These are phyloP conservation scores for Philhelius pedissequus DNA, from an alignment of 2,888 invertebrate species.

Conservation along the genomic window DNA sequence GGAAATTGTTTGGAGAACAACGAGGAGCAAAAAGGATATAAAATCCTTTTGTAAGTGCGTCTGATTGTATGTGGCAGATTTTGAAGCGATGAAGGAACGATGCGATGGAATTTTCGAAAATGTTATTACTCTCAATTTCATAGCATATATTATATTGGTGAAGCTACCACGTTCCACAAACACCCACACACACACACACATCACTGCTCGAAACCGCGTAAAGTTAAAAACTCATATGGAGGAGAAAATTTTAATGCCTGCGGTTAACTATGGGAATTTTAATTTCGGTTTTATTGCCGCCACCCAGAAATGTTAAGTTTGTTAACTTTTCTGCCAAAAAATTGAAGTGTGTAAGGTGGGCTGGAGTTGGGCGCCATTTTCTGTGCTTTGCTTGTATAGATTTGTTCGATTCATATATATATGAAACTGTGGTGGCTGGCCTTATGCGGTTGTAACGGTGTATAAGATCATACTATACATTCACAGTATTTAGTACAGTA, in stretches of 20 bases:
- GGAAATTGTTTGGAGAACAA: slow-evolving; percentile 68
- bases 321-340: slow-evolving; percentile 65
- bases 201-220: slow-evolving; percentile 47
- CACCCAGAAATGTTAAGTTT: slow-evolving; percentile 67
- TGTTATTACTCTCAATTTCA: slow-evolving; percentile 57
- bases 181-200: neutral
- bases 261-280: slow-evolving; percentile 69
- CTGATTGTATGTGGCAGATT: slow-evolving; percentile 25
- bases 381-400: slow-evolving; percentile 8
- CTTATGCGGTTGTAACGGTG: neutral
- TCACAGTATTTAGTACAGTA: neutral
- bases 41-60: slow-evolving; percentile 61
- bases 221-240: slow-evolving; percentile 69
- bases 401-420: slow-evolving; percentile 2
- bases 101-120: slow-evolving; percentile 58
- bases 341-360: slow-evolving; percentile 4
- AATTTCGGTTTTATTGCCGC: slow-evolving; percentile 69
- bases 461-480: neutral
- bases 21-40: slow-evolving; percentile 58
- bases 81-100: slow-evolving; percentile 27
- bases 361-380: neutral
- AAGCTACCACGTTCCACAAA: neutral
- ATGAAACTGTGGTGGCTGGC: neutral
- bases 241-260: slow-evolving; percentile 69
- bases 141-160: neutral